Evolutionary conservation across 1,140 invertebrate species (phyloP).

Genomic region (Dreissena rostriformis): DNA sequence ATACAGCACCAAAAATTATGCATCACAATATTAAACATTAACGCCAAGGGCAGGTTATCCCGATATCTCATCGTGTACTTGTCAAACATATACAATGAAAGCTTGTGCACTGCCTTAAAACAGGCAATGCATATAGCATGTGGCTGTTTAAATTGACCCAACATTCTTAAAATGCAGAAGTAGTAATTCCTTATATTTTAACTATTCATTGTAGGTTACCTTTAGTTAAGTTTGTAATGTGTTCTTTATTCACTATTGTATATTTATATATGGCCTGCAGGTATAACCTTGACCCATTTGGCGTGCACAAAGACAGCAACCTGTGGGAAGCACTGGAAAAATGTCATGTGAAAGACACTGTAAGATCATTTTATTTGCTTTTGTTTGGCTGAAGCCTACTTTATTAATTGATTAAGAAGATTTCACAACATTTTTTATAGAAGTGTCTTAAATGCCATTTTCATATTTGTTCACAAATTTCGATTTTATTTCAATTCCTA

Average conservation of each 20-base stretch:
- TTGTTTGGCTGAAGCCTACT: not conserved
- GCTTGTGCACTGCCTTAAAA: too few relatives aligned
- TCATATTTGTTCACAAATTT: not conserved
- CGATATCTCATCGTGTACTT: slow-evolving; percentile 84
- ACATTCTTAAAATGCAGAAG: too few relatives aligned
- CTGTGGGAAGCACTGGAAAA: slow-evolving; percentile 86
- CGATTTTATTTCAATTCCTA: not conserved
- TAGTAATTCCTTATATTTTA: too few relatives aligned
- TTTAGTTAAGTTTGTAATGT: not conserved
- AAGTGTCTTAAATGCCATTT: not conserved
- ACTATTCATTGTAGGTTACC: too few relatives aligned
- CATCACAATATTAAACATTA: slow-evolving; percentile 68
- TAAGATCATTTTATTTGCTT: slow-evolving; percentile 72
- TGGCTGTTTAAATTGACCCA: too few relatives aligned
- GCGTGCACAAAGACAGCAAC: slow-evolving; percentile 83
- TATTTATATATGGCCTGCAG: slow-evolving; percentile 57
- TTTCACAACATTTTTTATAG: too few relatives aligned
- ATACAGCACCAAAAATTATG: too few relatives aligned
- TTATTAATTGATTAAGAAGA: not conserved
- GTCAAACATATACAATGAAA: too few relatives aligned
- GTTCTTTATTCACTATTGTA: not conserved
- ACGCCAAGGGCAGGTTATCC: slow-evolving; percentile 80
- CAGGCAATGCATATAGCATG: too few relatives aligned
- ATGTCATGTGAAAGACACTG: slow-evolving; percentile 84
- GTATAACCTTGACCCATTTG: slow-evolving; percentile 86